These are phyloP conservation scores for Macropis europaea DNA, from an alignment of 2,888 invertebrate genomes.

Conservation along the genomic window DNA sequence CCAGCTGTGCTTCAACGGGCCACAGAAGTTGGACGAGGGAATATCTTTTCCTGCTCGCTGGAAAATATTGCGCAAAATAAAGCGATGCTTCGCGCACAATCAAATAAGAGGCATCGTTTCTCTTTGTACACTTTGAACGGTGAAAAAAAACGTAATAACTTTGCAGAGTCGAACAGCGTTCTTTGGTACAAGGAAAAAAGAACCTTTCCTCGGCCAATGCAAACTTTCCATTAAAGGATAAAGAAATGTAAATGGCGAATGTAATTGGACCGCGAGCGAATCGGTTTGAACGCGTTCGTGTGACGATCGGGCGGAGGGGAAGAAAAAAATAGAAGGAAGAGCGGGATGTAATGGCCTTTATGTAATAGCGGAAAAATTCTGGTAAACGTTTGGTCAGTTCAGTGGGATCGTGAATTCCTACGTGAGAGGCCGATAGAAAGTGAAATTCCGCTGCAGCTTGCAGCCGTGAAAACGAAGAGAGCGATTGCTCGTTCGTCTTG, in stretches of 20 bases:
- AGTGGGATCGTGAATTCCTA: constrained; percentile 3
- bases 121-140: background rate
- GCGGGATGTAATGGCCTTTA: background rate
- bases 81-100: background rate
- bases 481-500: constrained; percentile 53
- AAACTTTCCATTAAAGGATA: background rate
- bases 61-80: constrained; percentile 3
- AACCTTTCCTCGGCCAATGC: background rate
- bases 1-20: constrained; percentile 11
- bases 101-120: background rate
- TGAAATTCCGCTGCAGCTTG: constrained; percentile 34
- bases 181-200: too few species aligned
- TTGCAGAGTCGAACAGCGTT: background rate
- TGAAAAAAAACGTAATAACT: constrained; percentile 12
- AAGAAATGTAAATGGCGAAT: background rate
- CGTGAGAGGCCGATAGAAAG: constrained; percentile 26
- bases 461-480: constrained; percentile 45
- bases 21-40: background rate
- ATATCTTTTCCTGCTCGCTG: background rate
- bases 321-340: background rate
- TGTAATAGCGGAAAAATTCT: background rate
- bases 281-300: background rate
- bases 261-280: background rate
- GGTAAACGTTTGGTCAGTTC: background rate
- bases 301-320: background rate